Evolutionary conservation across 2,113 vertebrate genomes (phyloP).

Genomic region (Taurulus bubalis): DNA sequence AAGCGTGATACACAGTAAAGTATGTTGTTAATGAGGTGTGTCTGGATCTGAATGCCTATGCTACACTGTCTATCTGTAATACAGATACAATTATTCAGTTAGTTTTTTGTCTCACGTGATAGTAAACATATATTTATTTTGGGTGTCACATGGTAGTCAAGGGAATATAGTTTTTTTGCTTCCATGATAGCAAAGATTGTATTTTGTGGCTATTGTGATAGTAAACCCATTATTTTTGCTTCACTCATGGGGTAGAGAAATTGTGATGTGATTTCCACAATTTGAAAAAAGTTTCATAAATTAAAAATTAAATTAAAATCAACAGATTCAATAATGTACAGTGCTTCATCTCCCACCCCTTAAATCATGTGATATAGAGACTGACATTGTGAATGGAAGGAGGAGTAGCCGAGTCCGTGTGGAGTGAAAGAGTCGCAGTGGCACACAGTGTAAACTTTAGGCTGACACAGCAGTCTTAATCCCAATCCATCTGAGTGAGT

Average conservation of each 20-base stretch:
- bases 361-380: too few relatives aligned
- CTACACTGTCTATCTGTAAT: not conserved
- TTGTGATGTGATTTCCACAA: not conserved
- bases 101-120: too few relatives aligned
- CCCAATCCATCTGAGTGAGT: not conserved
- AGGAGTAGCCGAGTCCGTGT: too few relatives aligned
- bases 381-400: too few relatives aligned
- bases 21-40: not conserved
- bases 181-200: too few relatives aligned
- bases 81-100: not conserved
- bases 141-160: too few relatives aligned
- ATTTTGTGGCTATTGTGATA: not conserved
- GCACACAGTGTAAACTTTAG: not conserved
- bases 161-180: not conserved
- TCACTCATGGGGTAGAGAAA: not conserved
- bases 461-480: not conserved
- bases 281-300: not conserved
- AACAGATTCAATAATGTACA: not conserved
- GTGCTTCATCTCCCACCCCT: not conserved
- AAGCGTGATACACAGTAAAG: not conserved
- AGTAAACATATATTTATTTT: not conserved
- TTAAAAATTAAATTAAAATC: not conserved
- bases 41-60: not conserved
- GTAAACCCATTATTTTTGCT: not conserved
- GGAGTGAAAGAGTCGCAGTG: too few relatives aligned